These are phyloP conservation scores for Odontamblyopus lacepedii DNA, from an alignment of 2,797 vertebrate species.

Conservation along the genomic window DNA sequence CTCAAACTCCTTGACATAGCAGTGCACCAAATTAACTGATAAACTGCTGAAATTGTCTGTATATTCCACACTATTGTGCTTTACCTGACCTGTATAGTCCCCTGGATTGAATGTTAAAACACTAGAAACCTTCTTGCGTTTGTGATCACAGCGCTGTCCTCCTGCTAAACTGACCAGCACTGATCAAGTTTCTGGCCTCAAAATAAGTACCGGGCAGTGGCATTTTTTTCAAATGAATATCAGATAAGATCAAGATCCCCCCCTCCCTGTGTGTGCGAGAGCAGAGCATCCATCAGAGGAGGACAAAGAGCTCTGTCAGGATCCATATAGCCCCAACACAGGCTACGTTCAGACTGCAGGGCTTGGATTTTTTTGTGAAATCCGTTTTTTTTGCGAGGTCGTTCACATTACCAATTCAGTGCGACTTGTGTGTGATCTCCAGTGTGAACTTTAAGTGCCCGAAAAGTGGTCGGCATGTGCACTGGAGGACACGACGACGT, in stretches of 20 bases:
- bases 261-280: constrained; percentile 72
- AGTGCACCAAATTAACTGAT: no score
- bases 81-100: neutral
- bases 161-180: constrained; percentile 35
- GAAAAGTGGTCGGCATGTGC: no score
- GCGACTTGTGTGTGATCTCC: no score
- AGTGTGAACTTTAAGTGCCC: no score
- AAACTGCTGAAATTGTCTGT: no score
- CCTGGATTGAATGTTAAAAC: constrained; percentile 14
- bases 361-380: no score
- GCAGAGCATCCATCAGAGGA: constrained; percentile 83
- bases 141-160: constrained; percentile 40
- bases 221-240: constrained; percentile 63
- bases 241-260: constrained; percentile 81
- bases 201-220: constrained; percentile 66
- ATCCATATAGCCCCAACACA: constrained; percentile 62
- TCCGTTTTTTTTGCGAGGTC: no score
- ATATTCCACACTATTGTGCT: no score
- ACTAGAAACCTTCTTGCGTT: constrained; percentile 33
- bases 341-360: no score
- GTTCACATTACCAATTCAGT: no score
- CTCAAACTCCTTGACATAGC: no score
- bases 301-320: constrained; percentile 88
- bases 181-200: constrained; percentile 64
- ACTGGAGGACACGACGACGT: no score